Conservation (phyloP, 1,140 invertebrate genomes). For the Drosophila tani region DNA sequence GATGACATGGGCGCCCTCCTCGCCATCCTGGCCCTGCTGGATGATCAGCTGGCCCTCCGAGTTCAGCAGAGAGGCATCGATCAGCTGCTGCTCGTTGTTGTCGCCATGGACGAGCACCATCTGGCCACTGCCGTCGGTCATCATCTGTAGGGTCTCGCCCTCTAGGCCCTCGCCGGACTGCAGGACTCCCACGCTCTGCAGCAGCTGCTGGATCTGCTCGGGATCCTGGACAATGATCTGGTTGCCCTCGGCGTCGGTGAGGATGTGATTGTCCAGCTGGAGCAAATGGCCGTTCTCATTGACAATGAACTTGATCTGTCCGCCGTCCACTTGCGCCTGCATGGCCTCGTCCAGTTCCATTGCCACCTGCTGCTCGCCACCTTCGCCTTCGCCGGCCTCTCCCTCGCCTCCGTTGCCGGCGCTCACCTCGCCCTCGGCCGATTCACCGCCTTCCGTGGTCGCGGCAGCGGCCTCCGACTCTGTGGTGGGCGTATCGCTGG, state of each 20-base stretch:
- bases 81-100: conserved; percentile 83
- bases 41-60: conserved; percentile 83
- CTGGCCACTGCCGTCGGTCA: conserved; percentile 82
- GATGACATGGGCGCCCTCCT: conserved; percentile 81
- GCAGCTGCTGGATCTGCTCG: conserved; percentile 83
- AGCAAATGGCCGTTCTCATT: conserved; percentile 84
- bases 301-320: conserved; percentile 84
- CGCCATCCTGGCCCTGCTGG: conserved; percentile 81
- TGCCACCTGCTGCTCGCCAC: conserved; percentile 74
- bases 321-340: conserved; percentile 81
- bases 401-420: conserved; percentile 26
- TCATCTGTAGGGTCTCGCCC: conserved; percentile 84
- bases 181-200: conserved; percentile 83
- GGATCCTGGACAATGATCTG: conserved; percentile 84
- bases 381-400: conserved; percentile 58
- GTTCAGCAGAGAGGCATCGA: conserved; percentile 82
- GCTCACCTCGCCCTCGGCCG: conserved; percentile 52
- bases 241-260: conserved; percentile 84
- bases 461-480: conserved; percentile 52
- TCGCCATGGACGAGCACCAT: conserved; percentile 85
- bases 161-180: conserved; percentile 82
- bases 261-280: conserved; percentile 83
- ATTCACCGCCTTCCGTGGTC: conserved; percentile 47
- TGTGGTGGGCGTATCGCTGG: conserved; percentile 39
- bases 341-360: conserved; percentile 84